Evolutionary conservation across 92 coral and sea anemone genomes (phyloP).

Genomic region (Paramuricea clavata): DNA sequence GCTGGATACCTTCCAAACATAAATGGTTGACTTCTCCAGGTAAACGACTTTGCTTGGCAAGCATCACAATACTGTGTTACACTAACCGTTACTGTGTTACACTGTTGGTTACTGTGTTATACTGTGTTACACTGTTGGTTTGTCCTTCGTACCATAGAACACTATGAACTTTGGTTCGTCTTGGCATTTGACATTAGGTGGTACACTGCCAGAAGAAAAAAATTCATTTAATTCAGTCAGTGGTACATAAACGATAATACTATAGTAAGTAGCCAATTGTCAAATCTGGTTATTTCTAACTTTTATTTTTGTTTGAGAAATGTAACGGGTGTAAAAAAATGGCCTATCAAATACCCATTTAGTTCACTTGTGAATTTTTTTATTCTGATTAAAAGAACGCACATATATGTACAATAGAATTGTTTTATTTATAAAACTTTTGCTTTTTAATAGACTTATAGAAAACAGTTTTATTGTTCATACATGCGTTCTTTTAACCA

Average conservation of each 20-base stretch:
- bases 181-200: conserved; percentile 14
- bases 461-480: no score
- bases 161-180: conserved; percentile 13
- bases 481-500: no score
- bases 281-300: no score
- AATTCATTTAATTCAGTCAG: background rate
- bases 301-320: no score
- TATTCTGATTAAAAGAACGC: no score
- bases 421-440: no score
- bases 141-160: conserved; percentile 6
- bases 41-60: conserved; percentile 20
- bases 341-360: no score
- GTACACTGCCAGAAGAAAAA: background rate
- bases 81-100: conserved; percentile 25
- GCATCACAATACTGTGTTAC: conserved; percentile 7
- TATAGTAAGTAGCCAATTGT: no score
- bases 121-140: conserved; percentile 9
- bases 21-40: conserved; percentile 61
- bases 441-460: no score
- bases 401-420: no score
- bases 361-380: no score
- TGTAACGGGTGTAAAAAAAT: no score
- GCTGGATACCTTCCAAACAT: conserved; percentile 12
- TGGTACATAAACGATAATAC: background rate
- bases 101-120: conserved; percentile 4